These are phyloP conservation scores for Pseudomyrmex pallidus DNA, from an alignment of 1,140 invertebrate genomes.

Conservation along the genomic window DNA sequence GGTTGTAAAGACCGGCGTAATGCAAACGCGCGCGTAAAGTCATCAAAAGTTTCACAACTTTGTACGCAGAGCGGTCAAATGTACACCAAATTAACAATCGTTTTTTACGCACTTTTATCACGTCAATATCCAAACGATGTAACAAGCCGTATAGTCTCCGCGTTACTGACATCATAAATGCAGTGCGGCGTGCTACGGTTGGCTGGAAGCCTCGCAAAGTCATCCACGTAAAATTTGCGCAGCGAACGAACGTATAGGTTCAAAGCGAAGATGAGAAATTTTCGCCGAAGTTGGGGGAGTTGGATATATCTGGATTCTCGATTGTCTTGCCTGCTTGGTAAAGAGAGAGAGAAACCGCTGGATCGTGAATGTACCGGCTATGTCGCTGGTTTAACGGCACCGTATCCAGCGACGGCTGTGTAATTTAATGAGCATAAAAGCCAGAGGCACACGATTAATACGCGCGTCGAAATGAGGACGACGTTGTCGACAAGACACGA, in stretches of 20 bases:
- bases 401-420: constrained; percentile 67
- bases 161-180: constrained; percentile 59
- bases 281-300: background rate
- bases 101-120: constrained; percentile 23
- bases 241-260: constrained; percentile 58
- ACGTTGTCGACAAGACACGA: constrained; percentile 49
- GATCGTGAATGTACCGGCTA: constrained; percentile 69
- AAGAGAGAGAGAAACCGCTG: constrained; percentile 57
- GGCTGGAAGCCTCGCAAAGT: constrained; percentile 48
- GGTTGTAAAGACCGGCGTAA: background rate
- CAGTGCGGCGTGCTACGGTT: constrained; percentile 30
- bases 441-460: constrained; percentile 71
- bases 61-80: background rate
- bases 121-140: constrained; percentile 48
- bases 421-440: constrained; percentile 75
- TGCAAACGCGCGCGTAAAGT: background rate
- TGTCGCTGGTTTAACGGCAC: constrained; percentile 70
- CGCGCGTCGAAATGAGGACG: constrained; percentile 28
- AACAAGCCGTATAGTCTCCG: constrained; percentile 11
- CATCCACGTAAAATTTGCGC: constrained; percentile 68
- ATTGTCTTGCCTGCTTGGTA: constrained; percentile 69
- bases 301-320: constrained; percentile 56
- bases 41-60: background rate
- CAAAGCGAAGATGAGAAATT: constrained; percentile 45
- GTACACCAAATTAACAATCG: constrained; percentile 6